Percentiles rank a stretch among this genome's conserved stretches.
phyloP scores from a whole-genome alignment of 2,888 invertebrate genomes.

The Agriopis leucophaearia region DNA sequence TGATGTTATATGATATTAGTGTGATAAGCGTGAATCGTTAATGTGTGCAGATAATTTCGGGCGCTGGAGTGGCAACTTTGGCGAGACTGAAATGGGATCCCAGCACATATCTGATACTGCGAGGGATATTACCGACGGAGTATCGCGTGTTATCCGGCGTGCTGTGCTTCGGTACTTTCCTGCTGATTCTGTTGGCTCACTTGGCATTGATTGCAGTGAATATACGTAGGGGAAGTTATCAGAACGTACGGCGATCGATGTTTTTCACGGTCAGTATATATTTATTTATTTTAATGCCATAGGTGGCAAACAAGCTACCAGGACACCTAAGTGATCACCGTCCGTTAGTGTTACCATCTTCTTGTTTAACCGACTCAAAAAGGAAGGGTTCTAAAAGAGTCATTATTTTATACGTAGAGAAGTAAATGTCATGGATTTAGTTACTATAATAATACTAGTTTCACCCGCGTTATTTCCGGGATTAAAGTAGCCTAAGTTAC shows the following conservation, averaged over 20 bases:
- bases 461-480: too few relatives aligned
- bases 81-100: slow-evolving; percentile 14
- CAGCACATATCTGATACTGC: not conserved
- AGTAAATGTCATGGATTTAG: too few relatives aligned
- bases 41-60: slow-evolving; percentile 7
- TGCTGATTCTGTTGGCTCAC: slow-evolving; percentile 7
- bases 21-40: not conserved
- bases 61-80: slow-evolving; percentile 3
- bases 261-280: slow-evolving; percentile 5
- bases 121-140: not conserved
- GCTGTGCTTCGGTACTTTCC: not conserved
- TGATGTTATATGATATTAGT: too few relatives aligned
- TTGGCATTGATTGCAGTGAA: not conserved
- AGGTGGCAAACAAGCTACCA: too few relatives aligned
- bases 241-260: not conserved
- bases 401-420: too few relatives aligned
- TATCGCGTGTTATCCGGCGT: slow-evolving; percentile 1
- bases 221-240: not conserved
- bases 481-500: too few relatives aligned
- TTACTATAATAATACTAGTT: too few relatives aligned
- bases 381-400: too few relatives aligned
- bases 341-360: too few relatives aligned
- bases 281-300: not conserved
- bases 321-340: too few relatives aligned
- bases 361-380: too few relatives aligned